phyloP scores from a whole-genome alignment of 1,140 invertebrate genomes.

The Drosophila nigromelanica region DNA sequence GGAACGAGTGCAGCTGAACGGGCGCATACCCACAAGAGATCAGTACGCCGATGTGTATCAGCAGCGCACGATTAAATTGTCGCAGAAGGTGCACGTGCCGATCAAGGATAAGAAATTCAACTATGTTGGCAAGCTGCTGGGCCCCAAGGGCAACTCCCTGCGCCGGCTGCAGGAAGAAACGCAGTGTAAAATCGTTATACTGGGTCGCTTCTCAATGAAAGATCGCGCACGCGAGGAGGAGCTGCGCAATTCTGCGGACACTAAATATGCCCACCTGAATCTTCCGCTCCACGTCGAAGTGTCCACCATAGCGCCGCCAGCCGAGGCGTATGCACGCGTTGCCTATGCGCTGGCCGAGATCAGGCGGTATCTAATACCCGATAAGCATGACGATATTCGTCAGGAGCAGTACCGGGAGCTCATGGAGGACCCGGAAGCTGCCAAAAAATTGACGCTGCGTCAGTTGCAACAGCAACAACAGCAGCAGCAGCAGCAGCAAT shows the following conservation, averaged over 20 bases:
- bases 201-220: conserved; percentile 97
- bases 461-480: conserved; percentile 74
- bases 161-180: conserved; percentile 97
- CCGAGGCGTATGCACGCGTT: conserved; percentile 95
- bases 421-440: conserved; percentile 85
- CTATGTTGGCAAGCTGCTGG: conserved; percentile 96
- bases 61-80: conserved; percentile 93
- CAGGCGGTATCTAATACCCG: conserved; percentile 88
- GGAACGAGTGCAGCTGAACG: conserved; percentile 86
- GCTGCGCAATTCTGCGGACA: conserved; percentile 92
- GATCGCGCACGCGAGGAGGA: conserved; percentile 97
- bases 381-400: conserved; percentile 92
- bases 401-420: conserved; percentile 91
- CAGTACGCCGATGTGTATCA: conserved; percentile 93
- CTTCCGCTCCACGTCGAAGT: conserved; percentile 98
- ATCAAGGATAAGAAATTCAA: conserved; percentile 97
- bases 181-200: conserved; percentile 97
- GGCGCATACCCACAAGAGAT: conserved; percentile 86
- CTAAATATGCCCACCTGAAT: conserved; percentile 95
- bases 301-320: conserved; percentile 93
- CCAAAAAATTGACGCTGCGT: conserved; percentile 76
- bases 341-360: conserved; percentile 93
- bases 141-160: conserved; percentile 96
- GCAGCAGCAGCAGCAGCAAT: conserved; percentile 38
- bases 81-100: conserved; percentile 94